Evolutionary conservation across 2,888 invertebrate genomes (phyloP), one percentile per base, ranked within the genome.

Genomic region (Agrotis puta): DNA sequence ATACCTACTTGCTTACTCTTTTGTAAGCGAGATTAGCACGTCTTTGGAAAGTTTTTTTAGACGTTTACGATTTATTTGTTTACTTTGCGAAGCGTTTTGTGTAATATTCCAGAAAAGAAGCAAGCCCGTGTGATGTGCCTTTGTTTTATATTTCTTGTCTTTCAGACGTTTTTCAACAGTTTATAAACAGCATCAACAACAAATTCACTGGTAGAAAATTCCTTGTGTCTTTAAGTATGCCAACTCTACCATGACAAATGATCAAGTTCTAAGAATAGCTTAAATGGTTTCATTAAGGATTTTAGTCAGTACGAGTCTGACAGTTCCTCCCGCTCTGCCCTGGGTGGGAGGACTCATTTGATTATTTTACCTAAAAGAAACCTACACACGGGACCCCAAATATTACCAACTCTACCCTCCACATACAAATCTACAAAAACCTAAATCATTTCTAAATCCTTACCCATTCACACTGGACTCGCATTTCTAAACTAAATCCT

Each of bases 401-500:
- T 18, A 43, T 48, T 24, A 22, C 14, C 14, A 13, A 2, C 24
- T 43, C 14, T 1, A n/a, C 11, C 11, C 14, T 33, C 14, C 64
- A 22, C 7, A 39, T 14, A 59, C 16, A 39, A 22, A 66, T 53
- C 57, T 58, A 50, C 24, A 63, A 61, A 74, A 70, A 43, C 22
- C 64, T 80, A 58, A 39, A 65, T 79, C 57, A 73, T 79, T 51
- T 67, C 51, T 48, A 74, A 79, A 67, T 59, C 80, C 62, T 13
- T 24, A 13, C 22, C 62, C 24, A 66, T 77, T 77, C 58, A 68
- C 74, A 70, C 64, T 58, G 53, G 11, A n/a, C 58, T 43, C 58
- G 27, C 54, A 70, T 56, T 71, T 64, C 47, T n/a, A 50, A 71
- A 77, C 71, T 65, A 85, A 83, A 77, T 77, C 74, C 79, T 57